Evolutionary conservation across 2,888 invertebrate species (phyloP), one percentile per base, ranked within the genome.

Genomic region (Anodontia alba): DNA sequence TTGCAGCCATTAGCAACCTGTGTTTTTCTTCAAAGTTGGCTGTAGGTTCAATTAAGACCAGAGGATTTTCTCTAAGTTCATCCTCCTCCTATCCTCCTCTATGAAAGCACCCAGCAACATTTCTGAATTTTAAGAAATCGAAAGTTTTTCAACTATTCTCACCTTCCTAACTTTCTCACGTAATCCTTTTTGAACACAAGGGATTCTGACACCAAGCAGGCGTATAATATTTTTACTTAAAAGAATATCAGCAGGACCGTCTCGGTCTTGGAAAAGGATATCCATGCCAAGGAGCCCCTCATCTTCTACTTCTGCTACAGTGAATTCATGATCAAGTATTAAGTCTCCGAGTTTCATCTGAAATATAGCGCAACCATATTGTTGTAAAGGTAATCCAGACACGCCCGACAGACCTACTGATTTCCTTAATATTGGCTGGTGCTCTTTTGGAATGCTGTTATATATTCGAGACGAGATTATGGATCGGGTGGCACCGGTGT

Each of bases 41-140:
- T 3, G 42, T 74, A 12, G 80, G 74, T 74, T 83, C 78, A 57
- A 81, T 78, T 26, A 80, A 36, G 38, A 76, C 69, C 5, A 69
- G 67, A 29, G 43, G 23, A n/a, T n/a, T 31, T 29, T 36, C 17
- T 12, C 17, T 12, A 7, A 43, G 57, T 29, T 74, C 51, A 69
- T 77, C 75, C 1, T 8, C 36, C 7, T 68, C 68, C 17, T 17
- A n/a, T 1, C 51, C n/a, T n/a, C 46, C 38, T 78, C 74, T 23
- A 81, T 31, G 31, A 62, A 73, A 15, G 51, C 76, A 36, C 81
- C 81, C 38, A 81, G 51, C 0, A 81, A 75, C n/a, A n/a, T n/a
- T n/a, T n/a, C n/a, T n/a, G n/a, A n/a, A n/a, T n/a, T n/a, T n/a
- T n/a, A n/a, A n/a, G n/a, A n/a, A n/a, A n/a, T n/a, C n/a, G n/a